Base-by-base conservation (phyloP, 2,797 vertebrate genomes). In the Lophotriccus pileatus region DNA sequence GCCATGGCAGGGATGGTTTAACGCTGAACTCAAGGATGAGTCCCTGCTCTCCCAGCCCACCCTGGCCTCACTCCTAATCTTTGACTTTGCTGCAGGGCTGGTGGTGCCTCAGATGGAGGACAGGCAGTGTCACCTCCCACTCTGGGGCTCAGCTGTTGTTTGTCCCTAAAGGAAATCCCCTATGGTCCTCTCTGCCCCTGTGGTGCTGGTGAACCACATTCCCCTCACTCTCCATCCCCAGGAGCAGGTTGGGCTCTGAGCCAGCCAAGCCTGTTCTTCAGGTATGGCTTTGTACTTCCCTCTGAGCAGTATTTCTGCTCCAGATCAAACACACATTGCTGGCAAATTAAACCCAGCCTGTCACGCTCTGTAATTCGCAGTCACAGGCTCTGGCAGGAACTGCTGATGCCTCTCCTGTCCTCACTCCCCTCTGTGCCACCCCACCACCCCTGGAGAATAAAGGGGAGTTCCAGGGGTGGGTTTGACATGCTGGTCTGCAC, bases 181-280 rank as follows among this genome's bases (percentile, higher is more conserved):
- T 15, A 0, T 24, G 8, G 27, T 34, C 3, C 20, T 62, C 53
- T 50, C 6, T 13, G 3, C 10, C 0, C 50, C 7, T 5, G 0
- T 1, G 41, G 13, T 70, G 46, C 41, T 3, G 6, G 10, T 43
- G 27, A 79, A 11, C 24, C 43, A 3, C 58, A 32, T 63, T 87
- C 59, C 49, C 75, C 47, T 88, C 53, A 1, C 46, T 68, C 66
- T 32, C 27, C 52, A 8, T 77, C 77, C 67, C 32, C 32, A 64
- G 79, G 37, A 76, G 72, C 39, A 32, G 53, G 39, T 25, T 0
- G 0, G 86, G 55, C 81, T 88, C 70, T 10, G 41, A 90, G 84
- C 67, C 81, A 89, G 92, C 49, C 13, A 1, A 91, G 92, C 84
- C 86, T 93, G 92, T 87, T 93, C 82, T 80, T 80, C 96, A 86